A percentile compares a stretch with the other conserved stretches of the same genome.
These are phyloP conservation scores for Panthera uncia DNA, from an alignment of 2,113 vertebrate genomes.

Conservation along the genomic window DNA sequence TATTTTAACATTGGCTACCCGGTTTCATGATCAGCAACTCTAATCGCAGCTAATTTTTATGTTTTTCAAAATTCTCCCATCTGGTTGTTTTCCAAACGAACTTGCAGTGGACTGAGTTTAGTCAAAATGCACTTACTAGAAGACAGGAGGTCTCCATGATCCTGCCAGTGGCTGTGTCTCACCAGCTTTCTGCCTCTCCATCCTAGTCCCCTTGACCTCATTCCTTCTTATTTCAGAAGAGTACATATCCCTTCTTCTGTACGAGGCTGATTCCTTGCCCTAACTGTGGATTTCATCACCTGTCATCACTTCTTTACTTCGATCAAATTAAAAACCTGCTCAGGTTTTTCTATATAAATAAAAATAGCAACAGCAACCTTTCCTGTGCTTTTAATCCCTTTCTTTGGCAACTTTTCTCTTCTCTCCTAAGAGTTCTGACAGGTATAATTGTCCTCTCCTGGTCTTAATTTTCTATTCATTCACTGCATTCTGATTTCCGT, in stretches of 20 bases:
- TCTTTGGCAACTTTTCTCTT: not conserved
- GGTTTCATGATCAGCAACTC: not conserved
- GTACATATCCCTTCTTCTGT: not conserved
- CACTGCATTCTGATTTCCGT: not conserved
- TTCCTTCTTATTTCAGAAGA: not conserved
- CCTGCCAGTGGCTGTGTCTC: not conserved
- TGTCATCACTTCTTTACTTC: not conserved
- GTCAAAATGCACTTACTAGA: not conserved
- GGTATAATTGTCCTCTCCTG: not conserved
- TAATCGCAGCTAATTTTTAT: conserved; percentile 31
- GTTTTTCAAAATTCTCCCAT: not conserved
- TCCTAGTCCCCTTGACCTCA: not conserved
- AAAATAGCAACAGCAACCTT: not conserved
- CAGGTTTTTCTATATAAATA: not conserved
- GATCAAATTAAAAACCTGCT: not conserved
- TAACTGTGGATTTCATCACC: not conserved
- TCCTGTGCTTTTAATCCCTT: not conserved
- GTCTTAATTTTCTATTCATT: not conserved
- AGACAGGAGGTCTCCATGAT: not conserved
- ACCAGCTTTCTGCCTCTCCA: not conserved
- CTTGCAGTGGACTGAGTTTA: not conserved
- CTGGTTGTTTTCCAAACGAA: not conserved
- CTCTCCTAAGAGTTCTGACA: not conserved
- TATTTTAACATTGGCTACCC: not conserved
- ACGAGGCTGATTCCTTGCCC: not conserved